Base-by-base conservation (phyloP, 2,888 invertebrate species). In the Phlogophora meticulosa region DNA sequence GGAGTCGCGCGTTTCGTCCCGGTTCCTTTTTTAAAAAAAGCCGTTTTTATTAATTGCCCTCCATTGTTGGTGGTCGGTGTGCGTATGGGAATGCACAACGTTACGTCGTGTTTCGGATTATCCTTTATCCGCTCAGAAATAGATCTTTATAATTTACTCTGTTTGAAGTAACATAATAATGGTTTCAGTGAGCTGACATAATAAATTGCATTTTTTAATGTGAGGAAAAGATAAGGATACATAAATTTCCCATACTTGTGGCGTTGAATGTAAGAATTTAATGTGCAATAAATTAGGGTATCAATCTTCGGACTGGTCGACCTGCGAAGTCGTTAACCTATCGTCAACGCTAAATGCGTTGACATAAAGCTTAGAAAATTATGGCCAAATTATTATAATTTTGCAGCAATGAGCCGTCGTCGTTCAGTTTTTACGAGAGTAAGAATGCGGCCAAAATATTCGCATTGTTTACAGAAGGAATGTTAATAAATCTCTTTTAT, bases 11-110 rank as follows among this genome's bases (percentile, higher is more conserved):
- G 76, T 80, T 83, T 78, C 79, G 83, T 78, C 80, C 78, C 80
- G 80, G 76, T 79, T 88, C 85, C 82, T 84, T 89, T 88, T 86
- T 84, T 80, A 70, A 64, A 74, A 74, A 85, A 81, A 80, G 81
- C 81, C 75, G 63, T 79, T 86, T 90, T 89, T 89, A 91, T 92
- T 91, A 91, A 92, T 92, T 90, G 88, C 89, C 85, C 68, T 74
- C 88, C 87, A 91, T 92, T 92, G 91, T 92, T 91, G 91, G 91
- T 90, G 90, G 91, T 86, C 89, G 86, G 75, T 80, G 80, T 80
- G 80, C 83, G 80, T 85, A 79, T 80, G 85, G 72, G 84, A 86
- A 84, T 81, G 81, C 80, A 73, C 76, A 79, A 80, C 72, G 74
- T 72, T 76, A 78, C 78, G 40, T 64, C 68, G 68, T 78, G 74